Evolutionary conservation across 2,888 invertebrate genomes (phyloP).

Genomic region (Netelia fuscicornis): DNA sequence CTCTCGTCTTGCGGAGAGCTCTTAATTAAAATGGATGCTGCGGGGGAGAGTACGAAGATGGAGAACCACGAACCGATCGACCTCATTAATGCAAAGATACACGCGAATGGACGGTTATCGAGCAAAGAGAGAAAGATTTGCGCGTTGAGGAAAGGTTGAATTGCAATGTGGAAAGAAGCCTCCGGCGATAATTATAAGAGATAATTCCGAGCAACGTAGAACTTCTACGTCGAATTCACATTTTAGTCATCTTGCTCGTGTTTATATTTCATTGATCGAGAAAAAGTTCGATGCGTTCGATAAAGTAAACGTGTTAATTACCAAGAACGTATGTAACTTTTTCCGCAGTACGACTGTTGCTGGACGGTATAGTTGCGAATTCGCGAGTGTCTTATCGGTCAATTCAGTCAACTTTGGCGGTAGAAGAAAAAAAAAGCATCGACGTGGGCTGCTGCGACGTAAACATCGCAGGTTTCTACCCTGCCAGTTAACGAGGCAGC

Average conservation of each 20-base stretch:
- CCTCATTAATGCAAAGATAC: constrained; percentile 50
- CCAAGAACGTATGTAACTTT: too few relatives aligned
- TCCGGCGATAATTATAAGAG: constrained; percentile 35
- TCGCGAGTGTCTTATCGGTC: background rate
- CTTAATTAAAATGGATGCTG: constrained; percentile 49
- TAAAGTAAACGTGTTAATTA: too few relatives aligned
- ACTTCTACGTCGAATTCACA: background rate
- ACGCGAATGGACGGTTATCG: constrained; percentile 16
- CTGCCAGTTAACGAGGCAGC: constrained; percentile 19
- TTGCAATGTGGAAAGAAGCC: background rate
- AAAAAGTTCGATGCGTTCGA: background rate
- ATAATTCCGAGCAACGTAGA: constrained; percentile 25
- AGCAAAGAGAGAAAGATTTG: background rate
- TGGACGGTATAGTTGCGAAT: background rate
- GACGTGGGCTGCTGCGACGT: constrained; percentile 3
- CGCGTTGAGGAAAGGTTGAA: constrained; percentile 11
- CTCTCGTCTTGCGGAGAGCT: constrained; percentile 41
- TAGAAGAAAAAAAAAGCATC: background rate
- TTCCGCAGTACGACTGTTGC: too few relatives aligned
- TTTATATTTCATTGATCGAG: background rate
- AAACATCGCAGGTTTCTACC: constrained; percentile 21
- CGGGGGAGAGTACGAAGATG: constrained; percentile 18
- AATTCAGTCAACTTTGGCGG: background rate
- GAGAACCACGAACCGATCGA: constrained; percentile 39
- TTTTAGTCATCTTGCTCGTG: background rate